These are phyloP conservation scores for Teleogryllus oceanicus DNA, from an alignment of 2,888 invertebrate species.

Conservation along the genomic window DNA sequence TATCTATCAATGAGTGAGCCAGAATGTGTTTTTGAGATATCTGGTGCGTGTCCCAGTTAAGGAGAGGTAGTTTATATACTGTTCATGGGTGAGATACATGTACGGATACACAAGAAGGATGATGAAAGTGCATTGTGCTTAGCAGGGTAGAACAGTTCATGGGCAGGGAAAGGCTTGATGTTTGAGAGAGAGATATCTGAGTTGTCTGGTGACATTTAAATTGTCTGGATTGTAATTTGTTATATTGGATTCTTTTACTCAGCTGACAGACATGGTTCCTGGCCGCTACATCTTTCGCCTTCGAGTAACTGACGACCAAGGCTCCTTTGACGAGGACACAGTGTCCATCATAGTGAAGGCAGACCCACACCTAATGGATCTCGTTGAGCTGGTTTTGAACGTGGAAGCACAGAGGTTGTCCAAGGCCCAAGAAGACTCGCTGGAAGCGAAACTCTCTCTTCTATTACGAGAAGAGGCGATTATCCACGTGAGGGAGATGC, in stretches of 20 bases:
- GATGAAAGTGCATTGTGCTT: too few relatives aligned
- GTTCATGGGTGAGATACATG: too few relatives aligned
- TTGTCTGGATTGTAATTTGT: too few relatives aligned
- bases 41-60: too few relatives aligned
- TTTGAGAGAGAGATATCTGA: too few relatives aligned
- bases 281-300: slow-evolving; percentile 86
- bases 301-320: slow-evolving; percentile 88
- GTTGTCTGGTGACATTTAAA: too few relatives aligned
- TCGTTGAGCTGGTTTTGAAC: slow-evolving; percentile 78
- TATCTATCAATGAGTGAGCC: too few relatives aligned
- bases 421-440: slow-evolving; percentile 67
- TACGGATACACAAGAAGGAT: too few relatives aligned
- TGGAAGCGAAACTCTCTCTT: slow-evolving; percentile 76
- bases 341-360: slow-evolving; percentile 78
- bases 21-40: too few relatives aligned
- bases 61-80: too few relatives aligned
- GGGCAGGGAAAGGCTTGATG: too few relatives aligned
- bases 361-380: slow-evolving; percentile 69
- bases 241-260: slow-evolving; percentile 37
- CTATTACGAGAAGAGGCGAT: slow-evolving; percentile 71
- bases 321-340: slow-evolving; percentile 74
- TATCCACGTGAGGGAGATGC: slow-evolving; percentile 54
- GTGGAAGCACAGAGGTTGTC: slow-evolving; percentile 66
- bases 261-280: slow-evolving; percentile 78
- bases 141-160: too few relatives aligned